Base-by-base conservation (phyloP, 1,140 invertebrate species). In the Micrasema longulum region DNA sequence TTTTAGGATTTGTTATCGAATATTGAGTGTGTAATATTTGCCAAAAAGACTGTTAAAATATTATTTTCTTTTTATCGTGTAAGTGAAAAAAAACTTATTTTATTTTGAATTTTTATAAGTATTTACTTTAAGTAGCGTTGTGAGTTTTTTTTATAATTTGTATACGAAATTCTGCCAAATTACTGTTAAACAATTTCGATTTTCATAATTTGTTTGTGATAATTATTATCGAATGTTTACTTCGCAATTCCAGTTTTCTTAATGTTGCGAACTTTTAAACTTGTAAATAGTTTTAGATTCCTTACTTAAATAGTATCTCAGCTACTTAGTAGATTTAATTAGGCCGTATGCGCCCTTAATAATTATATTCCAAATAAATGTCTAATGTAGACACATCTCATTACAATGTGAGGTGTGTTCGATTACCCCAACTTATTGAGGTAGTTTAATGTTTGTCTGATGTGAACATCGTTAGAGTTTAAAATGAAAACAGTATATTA, bases 41-140 rank as follows among this genome's bases (percentile, higher is more conserved):
- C 67, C 67, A 74, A 74, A 74, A 74, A 74, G 72, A 74, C 72
- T 74, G 72, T 74, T 74, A 70, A 64, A 74, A 74, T 74, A 74
- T 74, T 70, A 70, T 74, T 70, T 69, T 73, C 67, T 31, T 69
- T 69, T n/a, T 69, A 69, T 69, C 45, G 41, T 36, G 26, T 69
- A 69, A 69, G 52, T 20, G 53, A 36, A 31, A 52, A 55, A 52
- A 43, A 55, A 69, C 41, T 57, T 26, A 38, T 69, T 45, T 69
- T 69, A 69, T 69, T n/a, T 50, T 69, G 50, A 69, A 69, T 69
- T 69, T 57, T 20, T 69, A 69, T 67, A 48, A 38, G 66, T 41
- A 41, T 52, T 43, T 57, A 57, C 22, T 38, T 69, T 69, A 43
- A 45, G 47, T 67, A 67, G 65, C 38, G 38, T 52, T 43, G 66